Conservation (phyloP, 1,140 invertebrate genomes). For the Piezodorus guildinii region DNA sequence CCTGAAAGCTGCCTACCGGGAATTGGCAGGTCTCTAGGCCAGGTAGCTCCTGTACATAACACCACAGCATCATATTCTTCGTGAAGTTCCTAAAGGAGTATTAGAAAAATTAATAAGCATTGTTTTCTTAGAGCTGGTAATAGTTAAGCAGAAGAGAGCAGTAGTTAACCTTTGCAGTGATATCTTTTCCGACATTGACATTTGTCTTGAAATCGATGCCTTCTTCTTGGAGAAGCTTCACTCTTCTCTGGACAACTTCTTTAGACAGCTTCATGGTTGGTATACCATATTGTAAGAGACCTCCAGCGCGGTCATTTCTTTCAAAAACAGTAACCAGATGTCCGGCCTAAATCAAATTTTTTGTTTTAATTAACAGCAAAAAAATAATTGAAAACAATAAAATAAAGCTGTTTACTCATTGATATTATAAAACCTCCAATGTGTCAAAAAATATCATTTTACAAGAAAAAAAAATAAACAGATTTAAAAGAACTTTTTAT, state of each 20-base stretch:
- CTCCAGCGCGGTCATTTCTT: constrained; percentile 88
- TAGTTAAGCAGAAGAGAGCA: neutral
- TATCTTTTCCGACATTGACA: constrained; percentile 83
- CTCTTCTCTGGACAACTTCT: constrained; percentile 77
- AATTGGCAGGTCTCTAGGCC: constrained; percentile 83
- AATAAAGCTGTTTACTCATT: no score
- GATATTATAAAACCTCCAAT: no score
- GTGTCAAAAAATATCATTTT: no score
- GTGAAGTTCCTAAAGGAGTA: constrained; percentile 41
- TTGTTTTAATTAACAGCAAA: constrained; percentile 6
- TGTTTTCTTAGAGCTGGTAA: neutral
- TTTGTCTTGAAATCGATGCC: constrained; percentile 86
- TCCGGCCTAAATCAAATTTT: constrained; percentile 45
- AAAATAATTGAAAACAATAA: no score
- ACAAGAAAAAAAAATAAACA: no score
- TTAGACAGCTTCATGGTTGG: constrained; percentile 96
- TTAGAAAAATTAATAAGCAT: no score
- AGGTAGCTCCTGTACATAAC: constrained; percentile 86
- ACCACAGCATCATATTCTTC: constrained; percentile 77
- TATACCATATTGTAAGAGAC: constrained; percentile 93
- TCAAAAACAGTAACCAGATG: constrained; percentile 92
- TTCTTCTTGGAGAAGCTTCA: constrained; percentile 78
- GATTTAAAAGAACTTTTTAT: no score
- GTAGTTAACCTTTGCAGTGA: constrained; percentile 53
- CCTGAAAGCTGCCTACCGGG: constrained; percentile 75